Evolutionary conservation across 2,113 vertebrate genomes (phyloP).

Genomic region (Leptobrachium leishanense): DNA sequence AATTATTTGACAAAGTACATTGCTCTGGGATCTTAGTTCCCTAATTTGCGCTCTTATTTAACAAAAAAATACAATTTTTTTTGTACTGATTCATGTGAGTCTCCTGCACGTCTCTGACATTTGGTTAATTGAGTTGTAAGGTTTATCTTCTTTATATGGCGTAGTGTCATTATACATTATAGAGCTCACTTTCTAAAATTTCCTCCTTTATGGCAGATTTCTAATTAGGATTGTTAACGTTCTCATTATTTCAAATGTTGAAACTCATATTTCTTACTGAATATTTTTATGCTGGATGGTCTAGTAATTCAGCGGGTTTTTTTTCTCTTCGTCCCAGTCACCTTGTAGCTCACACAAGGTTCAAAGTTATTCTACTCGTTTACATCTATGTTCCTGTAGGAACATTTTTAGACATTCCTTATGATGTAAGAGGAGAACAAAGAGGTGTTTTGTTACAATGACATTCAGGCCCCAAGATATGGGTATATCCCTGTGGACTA

Average conservation of each 20-base stretch:
- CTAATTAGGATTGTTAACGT: constrained; percentile 43
- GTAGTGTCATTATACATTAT: constrained; percentile 45
- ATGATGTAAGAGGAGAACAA: background rate
- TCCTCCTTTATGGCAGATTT: constrained; percentile 43
- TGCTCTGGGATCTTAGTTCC: constrained; percentile 15
- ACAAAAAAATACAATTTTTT: constrained; percentile 2
- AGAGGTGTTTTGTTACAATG: no score
- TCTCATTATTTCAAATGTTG: constrained; percentile 42
- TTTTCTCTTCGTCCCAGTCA: background rate
- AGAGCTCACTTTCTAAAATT: constrained; percentile 45
- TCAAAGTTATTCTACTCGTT: no score
- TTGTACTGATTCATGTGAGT: constrained; percentile 38
- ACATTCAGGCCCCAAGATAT: no score
- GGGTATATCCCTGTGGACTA: no score
- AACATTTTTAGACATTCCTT: background rate
- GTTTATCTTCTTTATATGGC: constrained; percentile 49
- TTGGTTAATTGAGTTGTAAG: constrained; percentile 50
- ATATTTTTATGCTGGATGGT: constrained; percentile 14
- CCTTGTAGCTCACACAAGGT: constrained; percentile 17
- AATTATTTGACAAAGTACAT: background rate
- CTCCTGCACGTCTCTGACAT: constrained; percentile 37
- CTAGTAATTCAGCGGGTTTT: background rate
- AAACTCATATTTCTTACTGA: constrained; percentile 44
- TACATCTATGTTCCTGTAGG: background rate
- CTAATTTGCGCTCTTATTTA: constrained; percentile 29